A percentile compares a stretch with the other conserved stretches of the same genome.
Conservation (phyloP, 2,113 vertebrate genomes). For the Cricetomys ansorgei region DNA sequence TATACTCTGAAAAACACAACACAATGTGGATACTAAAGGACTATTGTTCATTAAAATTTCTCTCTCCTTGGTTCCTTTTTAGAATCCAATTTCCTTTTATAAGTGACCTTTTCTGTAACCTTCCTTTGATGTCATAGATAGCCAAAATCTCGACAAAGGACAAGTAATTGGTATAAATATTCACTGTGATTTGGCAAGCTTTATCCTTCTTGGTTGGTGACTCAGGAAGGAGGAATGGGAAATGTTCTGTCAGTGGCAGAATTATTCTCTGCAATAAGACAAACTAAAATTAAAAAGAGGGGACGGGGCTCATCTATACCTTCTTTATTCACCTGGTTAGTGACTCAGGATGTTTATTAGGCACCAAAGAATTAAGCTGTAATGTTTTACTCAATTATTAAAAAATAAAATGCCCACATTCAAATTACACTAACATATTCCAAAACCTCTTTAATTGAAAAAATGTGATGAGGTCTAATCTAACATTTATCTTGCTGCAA, state of each 20-base stretch:
- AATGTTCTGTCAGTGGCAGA: conserved; percentile 61
- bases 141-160: conserved; percentile 29
- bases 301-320: neutral
- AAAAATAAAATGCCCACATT: conserved; percentile 54
- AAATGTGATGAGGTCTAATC: conserved; percentile 72
- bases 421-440: conserved; percentile 52
- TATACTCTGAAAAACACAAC: neutral
- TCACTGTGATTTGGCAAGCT: conserved; percentile 62
- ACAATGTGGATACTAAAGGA: neutral
- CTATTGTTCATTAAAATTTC: neutral
- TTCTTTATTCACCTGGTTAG: conserved; percentile 61
- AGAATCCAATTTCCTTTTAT: conserved; percentile 39
- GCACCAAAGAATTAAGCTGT: conserved; percentile 55
- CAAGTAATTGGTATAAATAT: conserved; percentile 43
- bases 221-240: conserved; percentile 53
- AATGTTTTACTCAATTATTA: conserved; percentile 17
- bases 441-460: conserved; percentile 80
- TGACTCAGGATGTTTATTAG: conserved; percentile 57
- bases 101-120: conserved; percentile 55
- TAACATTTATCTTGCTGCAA: conserved; percentile 78
- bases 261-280: conserved; percentile 34
- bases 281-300: conserved; percentile 39
- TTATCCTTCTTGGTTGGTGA: conserved; percentile 50
- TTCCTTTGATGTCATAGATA: conserved; percentile 52
- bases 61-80: neutral